Base-by-base conservation (phyloP, 2,888 invertebrate species). In the Acholoe squamosa region DNA sequence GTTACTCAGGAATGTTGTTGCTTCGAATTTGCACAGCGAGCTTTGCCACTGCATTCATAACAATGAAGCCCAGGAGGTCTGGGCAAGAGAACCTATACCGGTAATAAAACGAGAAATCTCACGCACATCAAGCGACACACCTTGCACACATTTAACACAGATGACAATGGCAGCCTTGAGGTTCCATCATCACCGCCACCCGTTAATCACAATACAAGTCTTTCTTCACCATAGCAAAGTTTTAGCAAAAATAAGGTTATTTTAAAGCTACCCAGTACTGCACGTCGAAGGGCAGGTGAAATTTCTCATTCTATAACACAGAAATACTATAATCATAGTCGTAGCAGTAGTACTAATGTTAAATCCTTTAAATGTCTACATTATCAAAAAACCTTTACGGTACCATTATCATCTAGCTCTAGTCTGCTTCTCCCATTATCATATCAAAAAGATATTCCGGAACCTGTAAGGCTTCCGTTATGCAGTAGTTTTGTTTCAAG, bases 171-270 rank as follows among this genome's bases (percentile, higher is more conserved):
- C 25, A 3, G n/a, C 61, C 22, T 19, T n/a, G 19, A 28, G 14
- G 71, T 28, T 28, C 25, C 71, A 71, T 14, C 71, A 16, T 28
- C 31, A 22, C 14, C 25, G n/a, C 71, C 34, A 34, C 43, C 43
- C 80, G 43, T 43, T 80, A 80, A 80, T 80, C 80, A 80, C 80
- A 34, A 22, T 80, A 80, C 33, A 80, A 80, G 80, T 80, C 80
- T 80, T 80, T 80, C 80, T 80, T 80, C 80, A 22, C 16, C n/a
- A 80, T 80, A 80, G 80, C 80, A 80, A 80, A 80, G 33, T 80
- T 33, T 76, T 76, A 76, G 80, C 19, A 80, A 80, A 80, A 80
- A 80, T 80, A 80, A 80, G n/a, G 80, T 80, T 80, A 31, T 80
- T 80, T 80, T 80, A 34, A 80, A 80, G 76, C 76, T 76, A 76